Conservation (phyloP, 2,797 vertebrate genomes). For the Alca torda region DNA sequence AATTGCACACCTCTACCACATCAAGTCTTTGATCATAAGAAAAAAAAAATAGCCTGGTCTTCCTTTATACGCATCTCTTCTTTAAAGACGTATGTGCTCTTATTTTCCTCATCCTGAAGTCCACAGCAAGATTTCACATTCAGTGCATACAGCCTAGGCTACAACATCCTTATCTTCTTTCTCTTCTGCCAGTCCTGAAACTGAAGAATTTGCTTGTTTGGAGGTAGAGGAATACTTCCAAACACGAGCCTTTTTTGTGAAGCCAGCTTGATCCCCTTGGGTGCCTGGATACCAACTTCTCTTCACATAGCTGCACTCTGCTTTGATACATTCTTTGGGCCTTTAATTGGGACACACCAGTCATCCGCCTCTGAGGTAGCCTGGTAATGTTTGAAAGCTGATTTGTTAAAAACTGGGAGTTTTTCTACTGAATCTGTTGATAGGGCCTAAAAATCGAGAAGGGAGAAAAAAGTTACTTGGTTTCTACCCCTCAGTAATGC, state of each 20-base stretch:
- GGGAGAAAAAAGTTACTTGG: background rate
- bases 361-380: slow-evolving; percentile 88
- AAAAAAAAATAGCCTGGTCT: background rate
- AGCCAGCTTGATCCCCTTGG: slow-evolving; percentile 62
- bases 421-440: slow-evolving; percentile 95
- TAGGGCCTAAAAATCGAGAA: slow-evolving; percentile 81
- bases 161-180: background rate
- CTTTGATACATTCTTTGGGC: slow-evolving; percentile 86
- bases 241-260: slow-evolving; percentile 24
- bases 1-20: slow-evolving; percentile 21
- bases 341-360: slow-evolving; percentile 95
- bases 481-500: background rate
- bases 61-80: background rate
- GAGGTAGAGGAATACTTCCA: slow-evolving; percentile 21
- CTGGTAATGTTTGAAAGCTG: slow-evolving; percentile 91
- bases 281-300: background rate
- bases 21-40: background rate
- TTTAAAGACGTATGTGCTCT: background rate
- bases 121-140: background rate
- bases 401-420: slow-evolving; percentile 97
- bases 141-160: background rate
- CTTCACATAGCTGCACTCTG: slow-evolving; percentile 74
- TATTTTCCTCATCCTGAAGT: background rate
- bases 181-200: background rate
- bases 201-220: background rate